Evolutionary conservation across 2,888 invertebrate species (phyloP).

Genomic region (Seira sanloemensis): DNA sequence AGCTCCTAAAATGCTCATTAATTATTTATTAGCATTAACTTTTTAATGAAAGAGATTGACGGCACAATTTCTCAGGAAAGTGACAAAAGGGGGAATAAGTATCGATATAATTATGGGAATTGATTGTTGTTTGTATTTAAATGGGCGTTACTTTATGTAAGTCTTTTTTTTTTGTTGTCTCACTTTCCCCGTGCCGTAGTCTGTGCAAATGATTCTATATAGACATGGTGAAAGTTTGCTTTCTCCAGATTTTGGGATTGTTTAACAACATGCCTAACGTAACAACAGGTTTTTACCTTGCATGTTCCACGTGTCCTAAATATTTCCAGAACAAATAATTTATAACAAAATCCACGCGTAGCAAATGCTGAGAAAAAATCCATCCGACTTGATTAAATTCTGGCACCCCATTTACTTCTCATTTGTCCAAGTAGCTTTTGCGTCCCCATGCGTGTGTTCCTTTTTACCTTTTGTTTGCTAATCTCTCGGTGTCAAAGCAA

Average conservation of each 20-base stretch:
- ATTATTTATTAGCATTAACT: too few species aligned
- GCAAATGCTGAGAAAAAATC: background rate
- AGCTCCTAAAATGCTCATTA: background rate
- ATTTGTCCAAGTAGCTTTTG: background rate
- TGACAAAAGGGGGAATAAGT: too few species aligned
- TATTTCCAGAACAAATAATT: background rate
- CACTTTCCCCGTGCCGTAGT: background rate
- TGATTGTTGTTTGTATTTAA: background rate
- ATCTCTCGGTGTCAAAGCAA: slow-evolving; percentile 20
- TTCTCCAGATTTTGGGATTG: background rate
- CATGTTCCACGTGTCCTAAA: background rate
- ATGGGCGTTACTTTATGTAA: background rate
- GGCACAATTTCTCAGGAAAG: background rate
- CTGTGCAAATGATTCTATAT: background rate
- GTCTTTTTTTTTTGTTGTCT: background rate
- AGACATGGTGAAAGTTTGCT: background rate
- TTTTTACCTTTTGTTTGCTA: background rate
- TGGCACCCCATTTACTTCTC: background rate
- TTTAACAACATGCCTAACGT: too few species aligned
- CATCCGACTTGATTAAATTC: background rate
- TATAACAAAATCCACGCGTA: background rate
- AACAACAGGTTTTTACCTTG: too few species aligned
- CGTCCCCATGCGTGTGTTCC: background rate
- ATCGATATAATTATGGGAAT: too few species aligned
- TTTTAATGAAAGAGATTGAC: too few species aligned